Conservation (phyloP, 2,113 vertebrate species). For the Tenrec ecaudatus region DNA sequence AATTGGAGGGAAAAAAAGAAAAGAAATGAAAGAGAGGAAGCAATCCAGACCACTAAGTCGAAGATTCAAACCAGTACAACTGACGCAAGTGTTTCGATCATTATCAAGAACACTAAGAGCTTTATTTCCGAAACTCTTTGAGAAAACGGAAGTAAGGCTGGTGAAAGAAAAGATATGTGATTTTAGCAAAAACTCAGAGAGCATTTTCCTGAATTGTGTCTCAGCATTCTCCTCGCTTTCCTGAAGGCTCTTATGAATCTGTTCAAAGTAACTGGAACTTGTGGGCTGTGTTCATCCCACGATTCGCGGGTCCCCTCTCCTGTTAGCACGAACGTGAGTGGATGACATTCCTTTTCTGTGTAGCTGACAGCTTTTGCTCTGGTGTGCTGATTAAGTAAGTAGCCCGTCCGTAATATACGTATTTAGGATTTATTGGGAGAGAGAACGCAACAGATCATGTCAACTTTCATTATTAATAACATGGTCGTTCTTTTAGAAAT, state of each 20-base stretch:
- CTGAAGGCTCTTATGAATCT: background rate
- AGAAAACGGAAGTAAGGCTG: background rate
- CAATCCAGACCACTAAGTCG: background rate
- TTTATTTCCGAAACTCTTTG: background rate
- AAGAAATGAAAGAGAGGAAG: background rate
- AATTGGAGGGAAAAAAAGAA: background rate
- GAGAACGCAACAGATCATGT: background rate
- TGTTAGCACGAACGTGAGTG: background rate
- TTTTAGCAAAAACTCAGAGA: background rate
- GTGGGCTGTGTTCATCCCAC: background rate
- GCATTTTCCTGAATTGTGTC: background rate
- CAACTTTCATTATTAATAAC: slow-evolving; percentile 59
- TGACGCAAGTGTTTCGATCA: background rate
- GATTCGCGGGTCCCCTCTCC: background rate
- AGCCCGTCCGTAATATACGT: background rate
- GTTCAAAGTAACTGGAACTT: background rate
- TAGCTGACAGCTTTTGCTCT: background rate
- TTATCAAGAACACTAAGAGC: background rate
- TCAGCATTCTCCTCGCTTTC: background rate
- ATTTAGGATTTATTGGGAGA: slow-evolving; percentile 34
- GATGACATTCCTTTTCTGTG: background rate
- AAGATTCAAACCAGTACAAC: background rate
- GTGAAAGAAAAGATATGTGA: background rate
- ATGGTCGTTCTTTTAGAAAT: slow-evolving; percentile 32
- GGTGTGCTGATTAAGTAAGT: slow-evolving; percentile 44